Conservation (phyloP, 2,113 vertebrate genomes). For the Neolamprologus brichardi region DNA sequence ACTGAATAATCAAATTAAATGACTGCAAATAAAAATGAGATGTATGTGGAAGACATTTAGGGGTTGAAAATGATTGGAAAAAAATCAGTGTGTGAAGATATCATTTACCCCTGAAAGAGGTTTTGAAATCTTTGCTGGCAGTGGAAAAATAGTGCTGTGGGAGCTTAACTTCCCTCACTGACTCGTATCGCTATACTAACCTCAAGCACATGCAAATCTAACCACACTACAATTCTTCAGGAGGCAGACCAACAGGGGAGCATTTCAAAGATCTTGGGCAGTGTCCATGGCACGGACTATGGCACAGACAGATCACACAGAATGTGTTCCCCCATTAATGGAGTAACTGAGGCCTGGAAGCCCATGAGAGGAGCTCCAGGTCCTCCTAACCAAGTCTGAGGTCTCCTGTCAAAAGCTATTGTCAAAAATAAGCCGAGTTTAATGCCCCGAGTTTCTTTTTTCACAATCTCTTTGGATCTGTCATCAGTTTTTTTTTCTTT, state of each 20-base stretch:
- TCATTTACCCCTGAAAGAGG: constrained; percentile 7
- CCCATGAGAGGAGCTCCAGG: constrained; percentile 11
- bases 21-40: background rate
- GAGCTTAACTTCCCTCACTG: constrained; percentile 28
- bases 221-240: constrained; percentile 54
- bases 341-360: constrained; percentile 48
- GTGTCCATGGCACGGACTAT: constrained; percentile 61
- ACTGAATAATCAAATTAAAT: background rate
- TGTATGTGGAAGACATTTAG: background rate
- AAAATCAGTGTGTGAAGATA: background rate
- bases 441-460: constrained; percentile 13
- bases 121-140: constrained; percentile 38
- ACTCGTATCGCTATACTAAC: constrained; percentile 31
- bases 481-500: background rate
- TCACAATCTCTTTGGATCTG: constrained; percentile 6
- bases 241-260: constrained; percentile 42
- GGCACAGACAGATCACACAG: constrained; percentile 59
- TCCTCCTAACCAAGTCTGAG: constrained; percentile 45
- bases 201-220: constrained; percentile 59
- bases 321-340: constrained; percentile 66
- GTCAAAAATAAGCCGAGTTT: constrained; percentile 25
- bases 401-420: constrained; percentile 54
- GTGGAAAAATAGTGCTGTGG: constrained; percentile 29
- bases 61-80: background rate
- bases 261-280: constrained; percentile 62